phyloP scores from a whole-genome alignment of 2,113 vertebrate species.

The Marmota monax region DNA sequence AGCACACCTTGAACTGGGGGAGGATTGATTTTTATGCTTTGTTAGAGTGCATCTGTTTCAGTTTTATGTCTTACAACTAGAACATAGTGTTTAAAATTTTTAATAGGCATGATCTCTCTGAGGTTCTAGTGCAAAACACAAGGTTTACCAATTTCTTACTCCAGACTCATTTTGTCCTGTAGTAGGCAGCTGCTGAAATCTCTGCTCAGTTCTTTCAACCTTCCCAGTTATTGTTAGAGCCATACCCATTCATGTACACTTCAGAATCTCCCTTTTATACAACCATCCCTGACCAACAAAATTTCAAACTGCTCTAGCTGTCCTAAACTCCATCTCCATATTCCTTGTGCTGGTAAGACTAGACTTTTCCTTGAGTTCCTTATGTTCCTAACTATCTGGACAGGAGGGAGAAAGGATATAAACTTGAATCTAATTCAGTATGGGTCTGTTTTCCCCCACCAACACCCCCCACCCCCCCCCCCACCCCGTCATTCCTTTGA shows the following conservation, averaged over 20 bases:
- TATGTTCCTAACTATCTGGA: neutral
- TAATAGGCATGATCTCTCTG: neutral
- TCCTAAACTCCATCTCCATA: neutral
- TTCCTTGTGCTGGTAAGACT: neutral
- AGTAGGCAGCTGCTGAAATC: neutral
- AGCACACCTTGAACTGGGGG: neutral
- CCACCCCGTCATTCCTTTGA: neutral
- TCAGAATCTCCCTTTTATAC: neutral
- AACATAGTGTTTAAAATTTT: neutral
- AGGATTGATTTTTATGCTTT: neutral
- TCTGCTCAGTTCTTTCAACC: neutral
- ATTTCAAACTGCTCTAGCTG: neutral
- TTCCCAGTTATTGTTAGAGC: neutral
- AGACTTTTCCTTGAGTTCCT: conserved; percentile 29
- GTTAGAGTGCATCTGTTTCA: neutral
- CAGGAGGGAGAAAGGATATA: neutral
- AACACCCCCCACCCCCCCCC: too few relatives aligned
- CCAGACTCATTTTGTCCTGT: neutral
- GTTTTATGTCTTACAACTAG: neutral
- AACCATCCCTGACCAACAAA: neutral
- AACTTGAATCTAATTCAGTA: neutral
- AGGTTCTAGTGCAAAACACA: neutral
- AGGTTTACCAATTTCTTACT: neutral
- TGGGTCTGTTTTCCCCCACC: neutral
- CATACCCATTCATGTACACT: neutral